Percentiles rank a stretch among this genome's conserved stretches.
Conservation (phyloP, 1,140 invertebrate species). For the Drosophila aff. region DNA sequence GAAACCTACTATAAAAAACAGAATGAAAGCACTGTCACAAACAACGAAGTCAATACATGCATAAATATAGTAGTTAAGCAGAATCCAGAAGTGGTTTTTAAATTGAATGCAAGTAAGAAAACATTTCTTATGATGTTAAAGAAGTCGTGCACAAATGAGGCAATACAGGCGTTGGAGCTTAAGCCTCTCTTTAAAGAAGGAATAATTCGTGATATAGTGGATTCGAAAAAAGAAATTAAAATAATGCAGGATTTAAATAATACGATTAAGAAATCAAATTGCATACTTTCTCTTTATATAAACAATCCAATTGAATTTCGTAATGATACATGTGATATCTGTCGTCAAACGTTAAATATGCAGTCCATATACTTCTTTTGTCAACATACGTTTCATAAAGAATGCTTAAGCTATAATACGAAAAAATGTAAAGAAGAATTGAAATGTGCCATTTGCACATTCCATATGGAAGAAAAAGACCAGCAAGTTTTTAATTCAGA, state of each 20-base stretch:
- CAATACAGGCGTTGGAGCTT: conserved; percentile 21
- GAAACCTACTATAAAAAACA: not conserved
- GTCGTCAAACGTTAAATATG: conserved; percentile 46
- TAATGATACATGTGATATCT: conserved; percentile 62
- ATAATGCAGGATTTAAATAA: conserved; percentile 33
- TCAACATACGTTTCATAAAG: conserved; percentile 70
- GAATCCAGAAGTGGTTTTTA: conserved; percentile 15
- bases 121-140: conserved; percentile 55
- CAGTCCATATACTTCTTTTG: conserved; percentile 67
- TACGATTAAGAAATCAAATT: conserved; percentile 21
- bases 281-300: conserved; percentile 31
- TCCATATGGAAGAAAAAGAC: not conserved
- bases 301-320: conserved; percentile 70
- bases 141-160: conserved; percentile 21
- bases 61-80: conserved; percentile 14
- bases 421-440: conserved; percentile 8
- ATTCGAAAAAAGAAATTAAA: conserved; percentile 11
- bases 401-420: conserved; percentile 50
- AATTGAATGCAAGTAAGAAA: conserved; percentile 15
- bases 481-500: not conserved
- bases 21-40: not conserved
- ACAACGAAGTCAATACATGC: conserved; percentile 12
- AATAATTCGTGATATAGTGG: conserved; percentile 1
- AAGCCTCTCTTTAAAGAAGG: conserved; percentile 43
- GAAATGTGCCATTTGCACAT: conserved; percentile 48